Evolutionary conservation across 2,888 invertebrate species (phyloP).

Genomic region (Limnephilus marmoratus): DNA sequence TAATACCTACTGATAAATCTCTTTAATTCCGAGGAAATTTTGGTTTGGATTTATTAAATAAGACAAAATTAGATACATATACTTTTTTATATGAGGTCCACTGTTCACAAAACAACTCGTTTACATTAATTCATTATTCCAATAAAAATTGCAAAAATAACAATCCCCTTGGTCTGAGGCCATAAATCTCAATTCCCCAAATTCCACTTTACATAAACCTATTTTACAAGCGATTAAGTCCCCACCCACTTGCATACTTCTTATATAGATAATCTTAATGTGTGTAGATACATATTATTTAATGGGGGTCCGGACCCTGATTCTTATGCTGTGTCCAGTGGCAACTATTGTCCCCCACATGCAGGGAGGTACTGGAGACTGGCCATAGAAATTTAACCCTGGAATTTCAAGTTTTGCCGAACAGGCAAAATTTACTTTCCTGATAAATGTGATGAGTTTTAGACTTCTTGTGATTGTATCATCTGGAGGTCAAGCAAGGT

Average conservation of each 20-base stretch:
- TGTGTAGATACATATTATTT: slow-evolving; percentile 39
- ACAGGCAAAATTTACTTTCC: too few relatives aligned
- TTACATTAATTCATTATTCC: neutral
- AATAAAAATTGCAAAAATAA: neutral
- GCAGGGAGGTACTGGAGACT: neutral
- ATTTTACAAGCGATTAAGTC: slow-evolving; percentile 39
- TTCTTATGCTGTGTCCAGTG: slow-evolving; percentile 47
- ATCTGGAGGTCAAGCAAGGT: too few relatives aligned
- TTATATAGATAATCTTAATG: slow-evolving; percentile 49
- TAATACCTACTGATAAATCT: too few relatives aligned
- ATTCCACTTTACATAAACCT: slow-evolving; percentile 33
- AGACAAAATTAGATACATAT: too few relatives aligned
- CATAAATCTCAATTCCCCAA: slow-evolving; percentile 1
- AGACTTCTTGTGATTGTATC: too few relatives aligned
- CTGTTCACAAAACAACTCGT: too few relatives aligned
- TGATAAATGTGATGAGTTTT: too few relatives aligned
- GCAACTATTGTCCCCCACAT: slow-evolving; percentile 8
- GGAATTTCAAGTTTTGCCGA: too few relatives aligned
- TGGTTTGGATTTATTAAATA: too few relatives aligned
- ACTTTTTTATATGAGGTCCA: too few relatives aligned
- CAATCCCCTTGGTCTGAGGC: neutral
- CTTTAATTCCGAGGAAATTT: too few relatives aligned
- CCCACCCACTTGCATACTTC: slow-evolving; percentile 23
- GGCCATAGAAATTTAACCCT: neutral
- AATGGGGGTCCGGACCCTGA: slow-evolving; percentile 27